phyloP scores from a whole-genome alignment of 2,888 invertebrate species.

The Ischnura elegans region DNA sequence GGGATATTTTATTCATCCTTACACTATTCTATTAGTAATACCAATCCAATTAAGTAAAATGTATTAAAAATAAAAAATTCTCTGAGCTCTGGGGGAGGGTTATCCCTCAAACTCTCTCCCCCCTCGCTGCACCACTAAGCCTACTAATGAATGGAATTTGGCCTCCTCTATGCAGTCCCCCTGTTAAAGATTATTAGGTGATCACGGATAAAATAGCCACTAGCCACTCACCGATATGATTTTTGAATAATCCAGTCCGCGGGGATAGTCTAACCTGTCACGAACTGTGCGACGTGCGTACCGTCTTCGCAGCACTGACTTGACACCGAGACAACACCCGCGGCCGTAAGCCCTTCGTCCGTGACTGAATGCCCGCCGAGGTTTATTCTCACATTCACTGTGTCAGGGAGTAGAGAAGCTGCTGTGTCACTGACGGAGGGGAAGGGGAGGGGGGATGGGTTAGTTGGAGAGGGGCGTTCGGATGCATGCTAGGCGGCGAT shows the following conservation, averaged over 20 bases:
- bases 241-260: background rate
- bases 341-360: background rate
- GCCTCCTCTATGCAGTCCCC: too few species aligned
- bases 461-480: background rate
- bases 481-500: background rate
- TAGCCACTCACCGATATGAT: background rate
- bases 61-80: too few species aligned
- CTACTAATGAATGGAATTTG: too few species aligned
- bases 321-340: background rate
- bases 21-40: too few species aligned
- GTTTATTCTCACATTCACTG: background rate
- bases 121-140: too few species aligned
- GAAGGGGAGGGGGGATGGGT: background rate
- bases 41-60: too few species aligned
- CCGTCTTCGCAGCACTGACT: background rate
- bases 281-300: too few species aligned
- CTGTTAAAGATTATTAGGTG: too few species aligned
- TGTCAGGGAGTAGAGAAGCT: background rate
- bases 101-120: too few species aligned
- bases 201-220: too few species aligned
- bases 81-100: too few species aligned
- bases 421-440: background rate
- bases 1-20: too few species aligned
- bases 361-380: background rate
- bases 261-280: background rate